Evolutionary conservation across 2,888 invertebrate species (phyloP).

Genomic region (Ochropleura plecta): DNA sequence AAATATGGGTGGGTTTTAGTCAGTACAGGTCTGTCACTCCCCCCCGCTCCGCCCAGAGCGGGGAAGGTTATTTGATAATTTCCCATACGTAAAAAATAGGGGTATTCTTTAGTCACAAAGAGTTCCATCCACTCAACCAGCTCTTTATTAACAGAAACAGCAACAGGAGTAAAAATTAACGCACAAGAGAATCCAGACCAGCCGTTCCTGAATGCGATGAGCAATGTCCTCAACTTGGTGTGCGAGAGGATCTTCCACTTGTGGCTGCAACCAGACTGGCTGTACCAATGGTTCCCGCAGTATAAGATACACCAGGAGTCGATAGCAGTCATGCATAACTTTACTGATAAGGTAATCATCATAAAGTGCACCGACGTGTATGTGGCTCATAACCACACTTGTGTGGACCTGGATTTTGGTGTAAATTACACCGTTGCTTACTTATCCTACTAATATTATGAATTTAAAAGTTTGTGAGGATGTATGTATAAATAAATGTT

Average conservation of each 20-base stretch:
- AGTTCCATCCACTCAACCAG: not conserved
- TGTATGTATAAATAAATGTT: too few species aligned
- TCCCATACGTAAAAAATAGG: too few species aligned
- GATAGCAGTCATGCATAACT: slow-evolving; percentile 90
- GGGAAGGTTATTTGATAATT: too few species aligned
- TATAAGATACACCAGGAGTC: slow-evolving; percentile 88
- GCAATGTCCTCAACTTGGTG: slow-evolving; percentile 73
- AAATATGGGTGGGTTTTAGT: too few species aligned
- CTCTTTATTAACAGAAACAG: slow-evolving; percentile 76
- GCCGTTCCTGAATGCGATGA: slow-evolving; percentile 79
- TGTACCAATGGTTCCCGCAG: slow-evolving; percentile 89
- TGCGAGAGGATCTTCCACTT: slow-evolving; percentile 85
- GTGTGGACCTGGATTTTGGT: too few species aligned
- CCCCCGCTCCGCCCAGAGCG: too few species aligned
- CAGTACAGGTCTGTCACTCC: too few species aligned
- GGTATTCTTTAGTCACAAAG: not conserved
- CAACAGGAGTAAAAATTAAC: slow-evolving; percentile 84
- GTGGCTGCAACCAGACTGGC: slow-evolving; percentile 88
- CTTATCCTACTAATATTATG: too few species aligned
- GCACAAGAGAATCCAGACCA: slow-evolving; percentile 79
- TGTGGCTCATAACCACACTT: too few species aligned
- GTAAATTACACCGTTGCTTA: too few species aligned
- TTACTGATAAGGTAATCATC: slow-evolving; percentile 86
- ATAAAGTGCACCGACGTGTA: too few species aligned
- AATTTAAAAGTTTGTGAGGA: too few species aligned